phyloP scores from a whole-genome alignment of 2,888 invertebrate genomes.

The Melipona bicolor region DNA sequence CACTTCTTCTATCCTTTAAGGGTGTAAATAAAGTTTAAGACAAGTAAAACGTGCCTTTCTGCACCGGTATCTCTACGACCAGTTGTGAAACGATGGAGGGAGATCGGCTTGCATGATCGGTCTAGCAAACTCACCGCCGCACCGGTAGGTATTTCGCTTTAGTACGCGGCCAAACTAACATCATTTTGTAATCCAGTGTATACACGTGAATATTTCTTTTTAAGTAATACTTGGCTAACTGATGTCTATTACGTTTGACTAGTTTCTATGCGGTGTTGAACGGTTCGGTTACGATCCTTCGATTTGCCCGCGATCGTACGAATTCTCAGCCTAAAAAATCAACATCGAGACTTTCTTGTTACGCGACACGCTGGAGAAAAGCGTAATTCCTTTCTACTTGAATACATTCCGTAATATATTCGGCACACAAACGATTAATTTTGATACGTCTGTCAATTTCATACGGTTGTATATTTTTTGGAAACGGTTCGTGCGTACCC shows the following conservation, averaged over 20 bases:
- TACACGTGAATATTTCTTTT: slow-evolving; percentile 5
- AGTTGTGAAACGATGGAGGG: slow-evolving; percentile 49
- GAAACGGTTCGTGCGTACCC: background rate
- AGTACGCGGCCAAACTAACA: slow-evolving; percentile 55
- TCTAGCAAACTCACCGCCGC: slow-evolving; percentile 39
- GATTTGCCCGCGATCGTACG: background rate
- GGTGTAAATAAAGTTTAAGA: background rate
- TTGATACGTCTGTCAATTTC: background rate
- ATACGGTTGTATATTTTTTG: background rate
- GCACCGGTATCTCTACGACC: slow-evolving; percentile 28
- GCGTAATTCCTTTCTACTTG: background rate
- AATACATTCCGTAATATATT: background rate
- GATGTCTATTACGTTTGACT: background rate
- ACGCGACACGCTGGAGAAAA: background rate
- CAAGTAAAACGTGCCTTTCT: slow-evolving; percentile 8
- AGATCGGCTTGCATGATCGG: slow-evolving; percentile 60
- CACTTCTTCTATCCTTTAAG: background rate
- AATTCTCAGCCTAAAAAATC: background rate
- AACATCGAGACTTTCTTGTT: background rate
- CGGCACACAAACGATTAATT: background rate
- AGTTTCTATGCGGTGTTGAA: background rate
- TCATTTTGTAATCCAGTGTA: slow-evolving; percentile 34
- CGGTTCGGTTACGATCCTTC: background rate
- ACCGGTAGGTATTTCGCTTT: slow-evolving; percentile 55
- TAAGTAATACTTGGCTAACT: background rate